Evolutionary conservation across 2,888 invertebrate species (phyloP), one percentile per base, ranked within the genome.

Genomic region (Coleophora flavipennella): DNA sequence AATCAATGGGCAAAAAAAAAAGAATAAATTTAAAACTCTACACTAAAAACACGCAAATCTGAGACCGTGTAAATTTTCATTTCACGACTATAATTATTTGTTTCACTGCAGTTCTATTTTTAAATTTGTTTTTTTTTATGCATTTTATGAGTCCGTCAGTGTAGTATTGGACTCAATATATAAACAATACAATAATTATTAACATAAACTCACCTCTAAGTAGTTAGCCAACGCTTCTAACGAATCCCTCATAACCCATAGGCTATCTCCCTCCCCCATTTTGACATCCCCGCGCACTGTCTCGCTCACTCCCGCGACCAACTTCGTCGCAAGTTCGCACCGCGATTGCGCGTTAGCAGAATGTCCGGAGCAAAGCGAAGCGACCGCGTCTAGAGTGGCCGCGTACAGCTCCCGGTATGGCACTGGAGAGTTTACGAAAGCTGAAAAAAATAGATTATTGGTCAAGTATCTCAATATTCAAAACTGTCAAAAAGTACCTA

Each of bases 181-280:
- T n/a, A n/a, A n/a, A n/a, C n/a, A n/a, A n/a, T n/a, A n/a, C n/a
- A n/a, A n/a, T n/a, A n/a, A n/a, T n/a, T 20, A 20, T 3, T 20
- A 6, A 20, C 20, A 20, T 20, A 20, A 20, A 29, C 71, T 55
- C 39, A 91, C 91, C 86, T 91, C 91, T 44, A 90, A 70, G 54
- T 85, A 86, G 56, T 88, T 88, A 12, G 88, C 86, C 28, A 88
- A 73, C 27, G 73, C 70, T 55, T 88, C 89, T 48, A 89, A 77
- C 3, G 79, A 66, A 26, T 81, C 83, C 10, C 45, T 38, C 29
- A 42, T 42, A 31, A 28, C 26, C n/a, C 41, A 38, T 38, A 12
- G 38, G 35, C 44, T 13, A 27, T 35, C 28, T 1, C 40, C 28
- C 35, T 43, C 28, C 20, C 46, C 26, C 3, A 38, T 43, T 35